Evolutionary conservation across 1,140 invertebrate genomes (phyloP), one percentile per base, ranked within the genome.

Genomic region (Leptopilina clavipes): DNA sequence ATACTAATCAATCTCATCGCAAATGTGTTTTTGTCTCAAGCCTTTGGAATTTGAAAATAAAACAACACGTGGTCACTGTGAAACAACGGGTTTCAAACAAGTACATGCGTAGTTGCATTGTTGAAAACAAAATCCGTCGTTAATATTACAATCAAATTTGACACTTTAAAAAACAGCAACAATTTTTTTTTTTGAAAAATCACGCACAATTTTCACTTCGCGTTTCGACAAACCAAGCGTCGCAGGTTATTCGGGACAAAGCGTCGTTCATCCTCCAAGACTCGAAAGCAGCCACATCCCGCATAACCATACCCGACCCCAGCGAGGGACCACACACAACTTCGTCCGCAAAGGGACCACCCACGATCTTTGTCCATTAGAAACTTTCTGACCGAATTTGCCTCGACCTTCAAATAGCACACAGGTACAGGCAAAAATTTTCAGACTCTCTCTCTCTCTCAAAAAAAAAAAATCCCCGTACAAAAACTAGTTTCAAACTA

Each of bases 11-110:
- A 19, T 65, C 25, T 65, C 22, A 65, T 65, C 2, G 59, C 59
- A 65, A 65, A 14, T 59, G 56, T 65, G 59, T 31, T n/a, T 65
- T 65, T 31, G 14, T 65, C 11, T 65, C 59, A n/a, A 31, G 22
- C 59, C 22, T n/a, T 65, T 65, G 59, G 59, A 31, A 65, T 65
- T 65, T 65, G 59, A 65, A 65, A 65, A 65, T 31, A 65, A 65
- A 65, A 65, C 22, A 65, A n/a, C 59, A 65, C 59, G 59, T 65
- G 59, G 22, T 25, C 12, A 65, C 59, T 65, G 3, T 3, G 6
- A 31, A 65, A 65, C 19, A 65, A 65, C 19, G 59, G 14, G 25
- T 65, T 31, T 14, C 59, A n/a, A 31, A 65, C 59, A 65, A 65
- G 59, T 65, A 22, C 59, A 65, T 65, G 59, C 59, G 59, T 65